Conservation (phyloP, 1,140 invertebrate genomes). For the Drosophila teissieri region DNA sequence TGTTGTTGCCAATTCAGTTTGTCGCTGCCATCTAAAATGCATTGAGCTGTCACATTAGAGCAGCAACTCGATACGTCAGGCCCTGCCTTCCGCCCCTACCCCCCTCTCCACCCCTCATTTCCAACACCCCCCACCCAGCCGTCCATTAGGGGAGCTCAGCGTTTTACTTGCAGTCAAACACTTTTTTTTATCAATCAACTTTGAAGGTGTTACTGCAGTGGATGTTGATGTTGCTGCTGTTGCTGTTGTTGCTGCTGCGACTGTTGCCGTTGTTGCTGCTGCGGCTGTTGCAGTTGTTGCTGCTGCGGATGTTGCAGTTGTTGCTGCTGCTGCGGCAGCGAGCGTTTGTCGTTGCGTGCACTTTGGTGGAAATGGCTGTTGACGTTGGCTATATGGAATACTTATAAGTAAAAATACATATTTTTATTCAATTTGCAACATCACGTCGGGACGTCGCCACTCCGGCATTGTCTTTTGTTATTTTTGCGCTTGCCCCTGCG, state of each 20-base stretch:
- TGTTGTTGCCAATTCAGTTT: conserved; percentile 65
- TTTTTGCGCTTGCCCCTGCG: conserved; percentile 44
- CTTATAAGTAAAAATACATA: conserved; percentile 46
- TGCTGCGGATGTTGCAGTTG: conserved; percentile 18
- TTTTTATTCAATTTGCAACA: conserved; percentile 77
- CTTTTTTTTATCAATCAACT: conserved; percentile 72
- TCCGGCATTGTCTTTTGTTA: conserved; percentile 48
- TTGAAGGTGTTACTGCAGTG: conserved; percentile 68
- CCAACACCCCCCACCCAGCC: not conserved
- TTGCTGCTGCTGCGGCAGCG: conserved; percentile 20
- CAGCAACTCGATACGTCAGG: conserved; percentile 76
- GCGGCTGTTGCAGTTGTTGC: conserved; percentile 11
- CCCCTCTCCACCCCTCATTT: not conserved
- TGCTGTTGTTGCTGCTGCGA: conserved; percentile 23
- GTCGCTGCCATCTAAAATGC: conserved; percentile 82
- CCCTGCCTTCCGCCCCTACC: too few species aligned
- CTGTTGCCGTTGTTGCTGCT: conserved; percentile 41
- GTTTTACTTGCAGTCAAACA: conserved; percentile 58
- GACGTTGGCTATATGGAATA: conserved; percentile 71
- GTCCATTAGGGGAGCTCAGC: conserved; percentile 46
- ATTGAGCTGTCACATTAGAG: conserved; percentile 83
- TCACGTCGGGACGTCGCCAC: conserved; percentile 63
- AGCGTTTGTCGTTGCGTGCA: conserved; percentile 71
- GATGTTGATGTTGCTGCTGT: conserved; percentile 27
- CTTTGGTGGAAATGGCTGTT: conserved; percentile 73